These are phyloP conservation scores for Acrocephalus kingi DNA, from an alignment of 2,113 vertebrate species.

Conservation along the genomic window DNA sequence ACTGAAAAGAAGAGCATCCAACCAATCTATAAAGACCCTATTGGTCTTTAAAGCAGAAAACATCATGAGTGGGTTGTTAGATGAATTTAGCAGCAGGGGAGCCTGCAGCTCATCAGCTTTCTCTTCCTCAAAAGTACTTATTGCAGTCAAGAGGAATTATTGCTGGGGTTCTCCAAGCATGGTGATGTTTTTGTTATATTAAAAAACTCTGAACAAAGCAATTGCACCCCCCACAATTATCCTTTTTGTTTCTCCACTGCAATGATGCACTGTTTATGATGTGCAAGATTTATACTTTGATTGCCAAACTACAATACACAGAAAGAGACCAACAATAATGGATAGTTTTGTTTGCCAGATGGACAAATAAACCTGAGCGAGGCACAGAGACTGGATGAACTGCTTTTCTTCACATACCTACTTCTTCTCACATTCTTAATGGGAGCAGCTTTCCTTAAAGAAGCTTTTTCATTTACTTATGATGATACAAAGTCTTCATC, in stretches of 20 bases:
- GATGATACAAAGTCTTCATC: background rate
- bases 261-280: slow-evolving; percentile 22
- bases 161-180: slow-evolving; percentile 64
- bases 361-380: background rate
- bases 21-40: slow-evolving; percentile 66
- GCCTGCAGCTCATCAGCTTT: slow-evolving; percentile 77
- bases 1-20: slow-evolving; percentile 52
- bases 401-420: background rate
- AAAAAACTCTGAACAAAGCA: slow-evolving; percentile 58
- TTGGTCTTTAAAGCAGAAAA: slow-evolving; percentile 73
- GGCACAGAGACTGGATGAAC: background rate
- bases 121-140: slow-evolving; percentile 77
- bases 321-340: background rate
- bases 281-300: background rate
- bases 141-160: slow-evolving; percentile 78
- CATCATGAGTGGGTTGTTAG: slow-evolving; percentile 74
- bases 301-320: background rate
- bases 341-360: background rate
- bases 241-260: slow-evolving; percentile 44
- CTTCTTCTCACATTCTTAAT: background rate
- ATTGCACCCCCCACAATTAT: slow-evolving; percentile 9
- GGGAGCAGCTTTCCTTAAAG: background rate
- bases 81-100: slow-evolving; percentile 82
- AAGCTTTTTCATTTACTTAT: background rate
- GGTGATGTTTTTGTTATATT: slow-evolving; percentile 59